Percentiles rank a stretch among this genome's conserved stretches.
Evolutionary conservation across 2,113 vertebrate genomes (phyloP).

Genomic region (Sceloporus undulatus): DNA sequence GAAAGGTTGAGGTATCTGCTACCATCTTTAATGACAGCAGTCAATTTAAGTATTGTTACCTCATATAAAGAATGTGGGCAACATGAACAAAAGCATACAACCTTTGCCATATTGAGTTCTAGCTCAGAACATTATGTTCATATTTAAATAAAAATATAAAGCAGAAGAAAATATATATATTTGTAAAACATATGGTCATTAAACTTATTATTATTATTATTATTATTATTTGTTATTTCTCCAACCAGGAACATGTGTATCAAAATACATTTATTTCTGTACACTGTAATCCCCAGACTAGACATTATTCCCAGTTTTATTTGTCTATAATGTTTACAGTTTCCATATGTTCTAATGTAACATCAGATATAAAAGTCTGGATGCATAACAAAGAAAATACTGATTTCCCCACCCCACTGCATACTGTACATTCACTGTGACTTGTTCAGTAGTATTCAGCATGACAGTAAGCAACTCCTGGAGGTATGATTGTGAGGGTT

Average conservation of each 20-base stretch:
- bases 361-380: conserved; percentile 22
- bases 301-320: conserved; percentile 20
- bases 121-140: conserved; percentile 62
- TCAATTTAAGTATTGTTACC: conserved; percentile 52
- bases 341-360: conserved; percentile 17
- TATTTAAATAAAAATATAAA: conserved; percentile 72
- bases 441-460: conserved; percentile 24
- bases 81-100: conserved; percentile 72
- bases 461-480: not conserved
- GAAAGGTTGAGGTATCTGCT: conserved; percentile 63
- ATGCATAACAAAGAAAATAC: conserved; percentile 31
- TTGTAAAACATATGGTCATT: conserved; percentile 1
- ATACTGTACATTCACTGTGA: not conserved
- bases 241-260: conserved; percentile 51
- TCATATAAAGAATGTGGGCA: conserved; percentile 67
- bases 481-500: not conserved
- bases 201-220: not conserved
- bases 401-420: not conserved
- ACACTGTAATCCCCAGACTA: conserved; percentile 52
- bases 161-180: conserved; percentile 65
- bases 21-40: conserved; percentile 60
- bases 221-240: conserved; percentile 55
- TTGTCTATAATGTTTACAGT: not conserved
- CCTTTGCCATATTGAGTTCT: conserved; percentile 66
- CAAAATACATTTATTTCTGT: conserved; percentile 58